phyloP scores from a whole-genome alignment of 1,140 invertebrate genomes.

The Drosophila kikkawai region DNA sequence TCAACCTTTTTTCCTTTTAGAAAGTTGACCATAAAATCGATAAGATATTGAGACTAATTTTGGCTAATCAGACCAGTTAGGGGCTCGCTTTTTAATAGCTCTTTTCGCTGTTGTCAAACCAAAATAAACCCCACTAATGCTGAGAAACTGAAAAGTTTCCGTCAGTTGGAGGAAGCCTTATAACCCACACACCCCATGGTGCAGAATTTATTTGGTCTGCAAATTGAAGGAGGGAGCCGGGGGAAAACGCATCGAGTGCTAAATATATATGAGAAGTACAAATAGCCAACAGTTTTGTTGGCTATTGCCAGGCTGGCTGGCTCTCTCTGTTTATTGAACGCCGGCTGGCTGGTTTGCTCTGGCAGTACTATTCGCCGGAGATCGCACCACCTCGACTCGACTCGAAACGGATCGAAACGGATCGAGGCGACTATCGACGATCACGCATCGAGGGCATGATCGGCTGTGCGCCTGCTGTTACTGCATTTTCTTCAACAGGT shows the following conservation, averaged over 20 bases:
- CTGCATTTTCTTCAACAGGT: conserved; percentile 82
- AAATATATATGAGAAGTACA: conserved; percentile 39
- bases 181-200: conserved; percentile 2
- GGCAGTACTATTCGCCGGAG: conserved; percentile 23
- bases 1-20: conserved; percentile 4
- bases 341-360: conserved; percentile 37
- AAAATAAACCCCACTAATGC: conserved; percentile 18
- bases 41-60: conserved; percentile 47
- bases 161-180: conserved; percentile 16
- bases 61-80: conserved; percentile 23
- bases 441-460: conserved; percentile 73
- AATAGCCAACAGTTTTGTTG: conserved; percentile 57
- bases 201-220: conserved; percentile 44
- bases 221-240: conserved; percentile 23
- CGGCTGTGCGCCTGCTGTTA: conserved; percentile 39
- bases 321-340: conserved; percentile 43
- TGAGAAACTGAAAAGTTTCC: conserved; percentile 38
- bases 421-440: conserved; percentile 49
- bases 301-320: conserved; percentile 46
- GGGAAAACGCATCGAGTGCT: conserved; percentile 38
- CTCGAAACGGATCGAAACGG: conserved; percentile 17
- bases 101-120: conserved; percentile 16
- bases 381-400: conserved; percentile 48
- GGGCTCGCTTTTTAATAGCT: conserved; percentile 40
- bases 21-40: conserved; percentile 33